phyloP scores from a whole-genome alignment of 2,888 invertebrate species.

The Gnatocerus cornutus region DNA sequence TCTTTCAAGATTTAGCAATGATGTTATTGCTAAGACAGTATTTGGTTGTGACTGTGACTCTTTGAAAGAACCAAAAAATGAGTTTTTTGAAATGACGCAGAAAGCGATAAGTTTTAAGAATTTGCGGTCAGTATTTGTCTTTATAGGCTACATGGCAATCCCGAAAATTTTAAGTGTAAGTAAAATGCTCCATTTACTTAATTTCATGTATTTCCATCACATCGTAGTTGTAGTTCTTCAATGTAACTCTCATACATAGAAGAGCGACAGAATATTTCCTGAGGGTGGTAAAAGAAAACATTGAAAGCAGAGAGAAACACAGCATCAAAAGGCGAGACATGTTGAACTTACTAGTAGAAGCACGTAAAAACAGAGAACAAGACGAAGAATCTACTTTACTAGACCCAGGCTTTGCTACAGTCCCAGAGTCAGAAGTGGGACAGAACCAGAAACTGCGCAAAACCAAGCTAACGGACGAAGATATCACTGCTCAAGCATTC shows the following conservation, averaged over 20 bases:
- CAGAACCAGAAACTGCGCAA: not conserved
- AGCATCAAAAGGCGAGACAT: constrained; percentile 66
- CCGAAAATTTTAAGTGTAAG: too few relatives aligned
- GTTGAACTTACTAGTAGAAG: constrained; percentile 69
- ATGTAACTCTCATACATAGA: constrained; percentile 1
- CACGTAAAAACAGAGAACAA: constrained; percentile 49
- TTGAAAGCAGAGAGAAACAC: constrained; percentile 64
- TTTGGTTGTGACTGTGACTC: constrained; percentile 75
- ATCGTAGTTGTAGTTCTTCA: not conserved
- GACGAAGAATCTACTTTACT: constrained; percentile 1
- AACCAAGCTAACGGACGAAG: constrained; percentile 67
- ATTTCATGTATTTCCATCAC: too few relatives aligned
- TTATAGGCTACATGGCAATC: not conserved
- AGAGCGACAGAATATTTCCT: constrained; percentile 54
- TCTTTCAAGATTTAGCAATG: constrained; percentile 73
- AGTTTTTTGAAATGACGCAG: constrained; percentile 74
- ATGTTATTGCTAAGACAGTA: constrained; percentile 74
- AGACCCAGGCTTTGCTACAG: constrained; percentile 51
- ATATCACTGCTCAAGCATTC: constrained; percentile 74
- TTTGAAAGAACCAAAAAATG: constrained; percentile 71
- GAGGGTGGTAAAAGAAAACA: constrained; percentile 62
- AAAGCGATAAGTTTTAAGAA: constrained; percentile 66
- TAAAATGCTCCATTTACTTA: too few relatives aligned
- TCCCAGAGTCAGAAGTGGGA: constrained; percentile 59
- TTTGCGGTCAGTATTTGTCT: constrained; percentile 46